Evolutionary conservation across 2,113 vertebrate species (phyloP).

Genomic region (Eptesicus fuscus): DNA sequence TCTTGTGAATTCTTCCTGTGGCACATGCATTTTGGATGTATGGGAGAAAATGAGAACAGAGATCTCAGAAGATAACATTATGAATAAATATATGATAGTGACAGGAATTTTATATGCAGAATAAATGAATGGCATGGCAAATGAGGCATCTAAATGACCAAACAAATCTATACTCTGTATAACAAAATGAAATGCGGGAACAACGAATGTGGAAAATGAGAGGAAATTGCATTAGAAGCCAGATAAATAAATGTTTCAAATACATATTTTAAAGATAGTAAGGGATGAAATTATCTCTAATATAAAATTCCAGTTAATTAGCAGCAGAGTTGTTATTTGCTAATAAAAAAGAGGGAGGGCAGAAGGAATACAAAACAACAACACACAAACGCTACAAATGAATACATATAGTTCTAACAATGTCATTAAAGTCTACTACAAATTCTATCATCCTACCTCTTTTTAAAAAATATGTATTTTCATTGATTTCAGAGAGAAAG

Average conservation of each 20-base stretch:
- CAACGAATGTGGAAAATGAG: conserved; percentile 10
- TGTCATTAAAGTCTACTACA: not conserved
- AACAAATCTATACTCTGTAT: conserved; percentile 15
- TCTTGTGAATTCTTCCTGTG: conserved; percentile 44
- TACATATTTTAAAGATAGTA: not conserved
- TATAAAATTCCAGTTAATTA: not conserved
- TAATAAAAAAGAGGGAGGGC: not conserved
- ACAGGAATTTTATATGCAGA: not conserved
- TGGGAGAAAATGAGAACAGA: not conserved
- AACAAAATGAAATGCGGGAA: conserved; percentile 28
- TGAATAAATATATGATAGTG: not conserved
- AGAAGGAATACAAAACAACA: not conserved
- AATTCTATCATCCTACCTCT: not conserved
- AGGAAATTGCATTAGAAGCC: not conserved
- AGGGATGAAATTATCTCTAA: not conserved
- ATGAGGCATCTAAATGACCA: not conserved
- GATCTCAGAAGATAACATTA: not conserved
- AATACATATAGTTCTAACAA: not conserved
- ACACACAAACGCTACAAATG: not conserved
- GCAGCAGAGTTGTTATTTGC: not conserved
- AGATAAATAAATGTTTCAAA: conserved; percentile 51
- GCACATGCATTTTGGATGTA: not conserved
- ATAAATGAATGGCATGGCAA: not conserved
- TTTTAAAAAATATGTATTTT: too few species aligned
- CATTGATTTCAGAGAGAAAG: too few species aligned